Evolutionary conservation across 2,797 vertebrate species (phyloP).

Genomic region (Sorex maritimensis): DNA sequence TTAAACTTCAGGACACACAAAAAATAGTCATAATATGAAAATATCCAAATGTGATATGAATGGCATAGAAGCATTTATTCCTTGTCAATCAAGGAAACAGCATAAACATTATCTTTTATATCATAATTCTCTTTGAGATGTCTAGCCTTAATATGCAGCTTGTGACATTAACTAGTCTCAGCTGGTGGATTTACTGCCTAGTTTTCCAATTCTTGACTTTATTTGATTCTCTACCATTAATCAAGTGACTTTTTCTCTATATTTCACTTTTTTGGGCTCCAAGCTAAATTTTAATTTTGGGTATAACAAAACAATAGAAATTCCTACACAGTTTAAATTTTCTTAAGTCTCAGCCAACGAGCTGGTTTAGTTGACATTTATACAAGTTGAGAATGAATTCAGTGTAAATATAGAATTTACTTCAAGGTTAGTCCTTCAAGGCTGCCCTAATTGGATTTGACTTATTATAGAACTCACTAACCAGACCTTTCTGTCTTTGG

Average conservation of each 20-base stretch:
- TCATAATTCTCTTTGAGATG: background rate
- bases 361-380: background rate
- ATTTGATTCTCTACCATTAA: background rate
- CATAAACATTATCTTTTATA: background rate
- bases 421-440: conserved; percentile 49
- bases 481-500: conserved; percentile 51
- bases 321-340: conserved; percentile 51
- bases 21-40: too few species aligned
- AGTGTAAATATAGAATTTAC: conserved; percentile 40
- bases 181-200: background rate
- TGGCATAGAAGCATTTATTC: background rate
- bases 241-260: background rate
- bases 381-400: conserved; percentile 56
- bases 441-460: conserved; percentile 46
- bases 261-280: conserved; percentile 9
- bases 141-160: background rate
- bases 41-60: background rate
- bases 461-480: conserved; percentile 69
- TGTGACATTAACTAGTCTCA: background rate
- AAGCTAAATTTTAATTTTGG: conserved; percentile 53
- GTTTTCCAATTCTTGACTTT: background rate
- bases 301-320: conserved; percentile 33
- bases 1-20: too few species aligned
- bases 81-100: background rate
- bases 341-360: background rate